Evolutionary conservation across 2,113 vertebrate species (phyloP).

Genomic region (Tenrec ecaudatus): DNA sequence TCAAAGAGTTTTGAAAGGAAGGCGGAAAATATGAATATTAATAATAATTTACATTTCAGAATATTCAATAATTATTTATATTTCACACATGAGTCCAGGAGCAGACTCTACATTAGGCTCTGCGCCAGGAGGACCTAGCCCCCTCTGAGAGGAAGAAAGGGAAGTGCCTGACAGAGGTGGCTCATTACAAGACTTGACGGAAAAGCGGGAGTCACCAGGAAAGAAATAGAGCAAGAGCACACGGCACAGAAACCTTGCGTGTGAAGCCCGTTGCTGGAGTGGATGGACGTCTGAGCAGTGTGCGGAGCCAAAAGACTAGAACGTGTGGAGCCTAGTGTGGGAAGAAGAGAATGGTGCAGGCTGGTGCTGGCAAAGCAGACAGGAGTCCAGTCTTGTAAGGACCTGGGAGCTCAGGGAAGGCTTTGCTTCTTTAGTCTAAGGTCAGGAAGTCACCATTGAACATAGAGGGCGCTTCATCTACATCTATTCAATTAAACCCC

Average conservation of each 20-base stretch:
- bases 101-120: not conserved
- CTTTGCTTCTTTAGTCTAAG: slow-evolving; percentile 31
- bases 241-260: not conserved
- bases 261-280: not conserved
- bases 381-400: not conserved
- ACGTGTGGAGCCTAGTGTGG: not conserved
- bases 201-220: not conserved
- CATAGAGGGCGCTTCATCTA: not conserved
- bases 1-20: not conserved
- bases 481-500: not conserved
- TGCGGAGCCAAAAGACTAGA: not conserved
- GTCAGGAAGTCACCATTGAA: slow-evolving; percentile 6
- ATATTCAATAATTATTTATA: slow-evolving; percentile 48
- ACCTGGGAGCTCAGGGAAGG: not conserved
- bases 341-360: not conserved
- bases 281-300: not conserved
- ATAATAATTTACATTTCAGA: slow-evolving; percentile 23
- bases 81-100: not conserved
- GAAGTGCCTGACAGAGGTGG: not conserved
- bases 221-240: not conserved
- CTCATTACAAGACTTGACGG: not conserved
- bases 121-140: not conserved
- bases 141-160: not conserved
- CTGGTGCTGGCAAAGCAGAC: not conserved
- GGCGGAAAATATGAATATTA: not conserved